phyloP scores from a whole-genome alignment of 2,113 vertebrate species.

The Atherinomorus stipes region DNA sequence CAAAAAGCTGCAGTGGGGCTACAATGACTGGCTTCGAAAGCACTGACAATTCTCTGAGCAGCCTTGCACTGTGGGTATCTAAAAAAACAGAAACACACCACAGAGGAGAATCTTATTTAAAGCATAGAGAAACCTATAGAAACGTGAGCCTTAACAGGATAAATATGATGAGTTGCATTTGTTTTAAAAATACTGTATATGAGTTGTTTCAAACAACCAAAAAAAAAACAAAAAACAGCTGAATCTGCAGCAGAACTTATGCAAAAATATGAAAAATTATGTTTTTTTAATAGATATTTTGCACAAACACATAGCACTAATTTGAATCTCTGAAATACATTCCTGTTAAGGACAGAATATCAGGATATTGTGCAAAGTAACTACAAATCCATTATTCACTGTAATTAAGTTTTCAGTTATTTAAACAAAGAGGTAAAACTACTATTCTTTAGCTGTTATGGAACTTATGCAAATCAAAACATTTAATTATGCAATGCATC shows the following conservation, averaged over 20 bases:
- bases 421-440: neutral
- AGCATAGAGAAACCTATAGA: neutral
- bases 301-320: neutral
- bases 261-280: neutral
- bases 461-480: neutral
- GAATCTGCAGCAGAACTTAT: neutral
- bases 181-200: neutral
- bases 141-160: neutral
- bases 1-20: constrained; percentile 7
- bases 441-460: neutral
- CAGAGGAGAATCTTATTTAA: neutral
- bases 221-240: neutral
- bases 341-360: neutral
- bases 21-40: constrained; percentile 20
- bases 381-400: neutral
- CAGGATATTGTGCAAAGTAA: neutral
- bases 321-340: neutral
- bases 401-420: neutral
- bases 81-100: constrained; percentile 9
- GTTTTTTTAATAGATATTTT: too few relatives aligned
- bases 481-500: too few relatives aligned
- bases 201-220: neutral
- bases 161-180: neutral
- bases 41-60: neutral
- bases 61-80: neutral